Evolutionary conservation across 92 coral and sea anemone species (phyloP), one percentile per base, ranked within the genome.

Genomic region (Bergia puertoricense): DNA sequence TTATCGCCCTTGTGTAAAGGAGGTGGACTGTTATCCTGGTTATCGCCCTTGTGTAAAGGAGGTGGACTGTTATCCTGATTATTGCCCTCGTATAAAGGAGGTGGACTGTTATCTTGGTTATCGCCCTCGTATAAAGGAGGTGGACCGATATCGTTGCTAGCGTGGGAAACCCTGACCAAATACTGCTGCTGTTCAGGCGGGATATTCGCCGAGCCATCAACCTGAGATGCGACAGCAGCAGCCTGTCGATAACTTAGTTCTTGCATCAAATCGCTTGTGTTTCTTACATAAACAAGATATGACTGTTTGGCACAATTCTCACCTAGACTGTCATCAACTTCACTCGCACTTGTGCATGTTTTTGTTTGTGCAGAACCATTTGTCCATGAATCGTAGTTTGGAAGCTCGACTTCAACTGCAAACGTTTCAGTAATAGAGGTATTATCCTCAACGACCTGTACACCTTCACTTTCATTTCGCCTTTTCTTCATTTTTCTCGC

Each of bases 51-150:
- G 16, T 40, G 40, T 13, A 38, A 74, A 40, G 46, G 48, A 30
- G 77, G 43, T 22, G 43, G 43, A 23, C 77, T 2, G 44, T 41
- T 74, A 74, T 74, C 2, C 6, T 39, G 22, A 48, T 38, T 74
- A 45, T 6, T 18, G 4, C 38, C 81, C 81, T 48, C 81, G 39
- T 77, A 77, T n/a, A 36, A 77, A 77, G 81, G 81, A 20, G 81
- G 81, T 43, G 81, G 65, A 43, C 81, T 30, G 37, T 22, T 77
- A 44, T 77, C 62, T 6, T n/a, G 14, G 56, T 45, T 77, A 77
- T 77, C 65, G 57, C 46, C 78, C 48, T 77, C 22, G 14, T 77
- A 77, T 2, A 50, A 46, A 13, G 81, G 81, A 44, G 81, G 81
- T 7, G 81, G 81, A 11, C 57, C 56, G 59, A 44, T 43, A 30